Evolutionary conservation across 2,797 vertebrate species (phyloP).

Genomic region (Lycodopsis pacificus): DNA sequence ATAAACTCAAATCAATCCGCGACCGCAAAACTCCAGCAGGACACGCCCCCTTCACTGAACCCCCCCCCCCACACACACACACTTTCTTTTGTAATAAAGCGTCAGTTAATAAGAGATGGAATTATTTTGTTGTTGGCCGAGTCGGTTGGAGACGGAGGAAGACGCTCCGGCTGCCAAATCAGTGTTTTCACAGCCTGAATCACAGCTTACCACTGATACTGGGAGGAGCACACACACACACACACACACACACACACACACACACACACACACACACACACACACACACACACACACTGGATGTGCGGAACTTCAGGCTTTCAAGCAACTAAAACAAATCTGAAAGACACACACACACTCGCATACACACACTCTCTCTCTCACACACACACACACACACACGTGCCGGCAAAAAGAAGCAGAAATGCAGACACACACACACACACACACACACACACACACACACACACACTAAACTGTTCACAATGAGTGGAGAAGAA

Average conservation of each 20-base stretch:
- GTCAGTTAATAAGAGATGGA: too few relatives aligned
- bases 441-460: too few relatives aligned
- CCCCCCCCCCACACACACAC: constrained; percentile 1
- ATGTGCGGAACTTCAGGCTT: too few relatives aligned
- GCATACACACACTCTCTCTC: constrained; percentile 11
- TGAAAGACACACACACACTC: not conserved
- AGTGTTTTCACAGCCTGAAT: constrained; percentile 77
- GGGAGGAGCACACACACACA: constrained; percentile 51
- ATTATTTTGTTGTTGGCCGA: constrained; percentile 52
- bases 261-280: not conserved
- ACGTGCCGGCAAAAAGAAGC: too few relatives aligned
- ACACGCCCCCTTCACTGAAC: not conserved
- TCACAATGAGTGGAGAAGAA: constrained; percentile 64
- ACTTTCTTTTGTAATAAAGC: not conserved
- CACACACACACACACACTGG: not conserved
- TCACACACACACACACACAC: not conserved
- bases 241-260: constrained; percentile 19
- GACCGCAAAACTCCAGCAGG: too few relatives aligned
- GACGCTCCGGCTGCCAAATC: constrained; percentile 71
- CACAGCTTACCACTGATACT: constrained; percentile 73
- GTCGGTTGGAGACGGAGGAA: constrained; percentile 64
- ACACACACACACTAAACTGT: constrained; percentile 8
- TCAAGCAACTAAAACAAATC: too few relatives aligned
- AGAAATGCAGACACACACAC: too few relatives aligned
- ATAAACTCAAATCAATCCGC: too few relatives aligned